phyloP scores from a whole-genome alignment of 2,113 vertebrate genomes.

The Balaenoptera acutorostrata region DNA sequence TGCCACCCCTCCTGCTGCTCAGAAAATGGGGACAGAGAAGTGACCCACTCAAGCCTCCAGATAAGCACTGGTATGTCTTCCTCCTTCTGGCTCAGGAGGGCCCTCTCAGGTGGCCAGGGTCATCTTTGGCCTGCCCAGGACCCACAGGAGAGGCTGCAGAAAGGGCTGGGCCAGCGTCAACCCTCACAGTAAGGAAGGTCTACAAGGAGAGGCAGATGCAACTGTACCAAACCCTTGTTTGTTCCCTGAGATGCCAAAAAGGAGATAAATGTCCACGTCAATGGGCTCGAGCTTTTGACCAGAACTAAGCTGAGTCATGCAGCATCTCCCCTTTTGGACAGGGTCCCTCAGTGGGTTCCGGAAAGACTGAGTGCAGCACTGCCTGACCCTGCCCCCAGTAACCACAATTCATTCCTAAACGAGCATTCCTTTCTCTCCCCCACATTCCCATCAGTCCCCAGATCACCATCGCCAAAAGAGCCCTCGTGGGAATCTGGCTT shows the following conservation, averaged over 20 bases:
- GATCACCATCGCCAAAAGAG: not conserved
- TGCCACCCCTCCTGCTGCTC: not conserved
- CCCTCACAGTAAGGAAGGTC: not conserved
- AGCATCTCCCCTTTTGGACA: not conserved
- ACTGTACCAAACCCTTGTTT: not conserved
- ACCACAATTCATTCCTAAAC: not conserved
- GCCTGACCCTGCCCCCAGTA: not conserved
- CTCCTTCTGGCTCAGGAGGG: not conserved
- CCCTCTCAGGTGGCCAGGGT: not conserved
- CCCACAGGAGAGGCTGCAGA: not conserved
- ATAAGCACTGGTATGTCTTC: not conserved
- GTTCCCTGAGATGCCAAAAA: not conserved
- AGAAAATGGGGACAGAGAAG: not conserved
- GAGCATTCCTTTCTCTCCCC: conserved; percentile 46
- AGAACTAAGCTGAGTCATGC: conserved; percentile 11
- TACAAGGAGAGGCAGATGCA: accelerated
- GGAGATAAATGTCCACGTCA: not conserved
- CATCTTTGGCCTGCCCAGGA: not conserved
- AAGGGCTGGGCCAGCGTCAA: not conserved
- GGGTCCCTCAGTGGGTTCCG: not conserved
- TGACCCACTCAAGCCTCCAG: accelerated
- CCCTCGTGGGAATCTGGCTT: not conserved
- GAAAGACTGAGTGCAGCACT: not conserved
- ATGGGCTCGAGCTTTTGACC: not conserved
- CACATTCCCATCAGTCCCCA: not conserved